Evolutionary conservation across 1,140 invertebrate genomes (phyloP).

Genomic region (Galleria mellonella): DNA sequence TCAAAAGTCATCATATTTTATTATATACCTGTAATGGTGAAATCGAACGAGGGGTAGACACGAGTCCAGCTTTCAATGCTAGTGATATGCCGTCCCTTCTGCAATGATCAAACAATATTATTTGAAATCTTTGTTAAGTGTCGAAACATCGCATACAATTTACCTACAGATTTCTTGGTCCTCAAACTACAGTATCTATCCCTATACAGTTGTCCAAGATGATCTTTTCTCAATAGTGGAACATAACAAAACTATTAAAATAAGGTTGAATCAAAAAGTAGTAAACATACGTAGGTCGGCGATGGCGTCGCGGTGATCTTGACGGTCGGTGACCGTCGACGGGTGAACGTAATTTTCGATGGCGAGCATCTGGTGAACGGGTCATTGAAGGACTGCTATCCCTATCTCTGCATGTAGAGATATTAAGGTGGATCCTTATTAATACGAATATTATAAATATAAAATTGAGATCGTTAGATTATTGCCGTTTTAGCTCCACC

Average conservation of each 20-base stretch:
- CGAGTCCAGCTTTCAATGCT: conserved; percentile 50
- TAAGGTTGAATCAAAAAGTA: too few species aligned
- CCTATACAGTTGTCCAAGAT: too few species aligned
- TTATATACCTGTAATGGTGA: conserved; percentile 34
- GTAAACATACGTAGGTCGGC: conserved; percentile 34
- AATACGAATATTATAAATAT: too few species aligned
- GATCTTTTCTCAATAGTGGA: too few species aligned
- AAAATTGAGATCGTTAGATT: too few species aligned
- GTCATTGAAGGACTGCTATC: conserved; percentile 37
- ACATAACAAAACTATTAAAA: too few species aligned
- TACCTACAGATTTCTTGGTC: background rate
- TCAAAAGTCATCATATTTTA: too few species aligned
- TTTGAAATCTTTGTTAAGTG: background rate
- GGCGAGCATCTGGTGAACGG: conserved; percentile 16
- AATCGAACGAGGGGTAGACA: conserved; percentile 43
- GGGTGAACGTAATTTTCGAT: conserved; percentile 13
- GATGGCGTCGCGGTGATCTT: conserved; percentile 37
- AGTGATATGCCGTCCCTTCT: conserved; percentile 51
- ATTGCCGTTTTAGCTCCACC: too few species aligned
- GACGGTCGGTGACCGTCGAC: conserved; percentile 16
- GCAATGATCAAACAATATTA: conserved; percentile 11
- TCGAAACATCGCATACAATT: background rate
- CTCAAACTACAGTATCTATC: background rate
- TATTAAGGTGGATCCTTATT: too few species aligned
- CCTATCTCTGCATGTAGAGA: conserved; percentile 10